phyloP scores from a whole-genome alignment of 2,888 invertebrate species.

The Rhagonycha fulva region DNA sequence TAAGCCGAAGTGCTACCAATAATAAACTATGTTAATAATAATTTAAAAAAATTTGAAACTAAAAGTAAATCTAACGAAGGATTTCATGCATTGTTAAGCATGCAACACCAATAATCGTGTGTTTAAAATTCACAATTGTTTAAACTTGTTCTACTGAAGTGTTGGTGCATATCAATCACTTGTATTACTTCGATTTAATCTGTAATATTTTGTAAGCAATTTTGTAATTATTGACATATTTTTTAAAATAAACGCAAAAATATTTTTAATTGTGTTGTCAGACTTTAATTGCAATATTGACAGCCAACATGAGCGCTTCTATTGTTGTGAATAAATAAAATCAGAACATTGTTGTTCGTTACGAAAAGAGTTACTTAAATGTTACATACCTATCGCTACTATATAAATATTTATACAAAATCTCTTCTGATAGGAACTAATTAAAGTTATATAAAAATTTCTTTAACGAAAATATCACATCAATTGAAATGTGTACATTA shows the following conservation, averaged over 20 bases:
- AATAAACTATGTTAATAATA: too few species aligned
- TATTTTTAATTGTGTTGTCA: conserved; percentile 2
- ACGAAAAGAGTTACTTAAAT: background rate
- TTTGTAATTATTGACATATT: conserved; percentile 18
- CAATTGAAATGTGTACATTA: background rate
- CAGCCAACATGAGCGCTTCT: background rate
- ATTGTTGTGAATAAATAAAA: background rate
- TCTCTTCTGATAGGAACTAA: background rate
- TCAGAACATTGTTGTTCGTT: background rate
- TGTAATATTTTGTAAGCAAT: conserved; percentile 11
- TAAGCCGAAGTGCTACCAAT: too few species aligned
- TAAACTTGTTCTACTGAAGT: background rate
- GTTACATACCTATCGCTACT: background rate
- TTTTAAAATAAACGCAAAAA: conserved; percentile 3
- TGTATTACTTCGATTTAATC: background rate
- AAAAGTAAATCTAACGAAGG: conserved; percentile 8
- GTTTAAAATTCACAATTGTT: conserved; percentile 12
- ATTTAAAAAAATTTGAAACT: background rate
- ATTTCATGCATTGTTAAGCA: conserved; percentile 12
- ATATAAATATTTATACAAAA: background rate
- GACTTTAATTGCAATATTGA: background rate
- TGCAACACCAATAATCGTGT: conserved; percentile 7
- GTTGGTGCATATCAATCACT: conserved; percentile 13
- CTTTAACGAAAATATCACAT: background rate
- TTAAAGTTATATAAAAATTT: background rate